A percentile compares a stretch with the other conserved stretches of the same genome.
Conservation (phyloP, 2,888 invertebrate species). For the Sepioteuthis lessoniana region DNA sequence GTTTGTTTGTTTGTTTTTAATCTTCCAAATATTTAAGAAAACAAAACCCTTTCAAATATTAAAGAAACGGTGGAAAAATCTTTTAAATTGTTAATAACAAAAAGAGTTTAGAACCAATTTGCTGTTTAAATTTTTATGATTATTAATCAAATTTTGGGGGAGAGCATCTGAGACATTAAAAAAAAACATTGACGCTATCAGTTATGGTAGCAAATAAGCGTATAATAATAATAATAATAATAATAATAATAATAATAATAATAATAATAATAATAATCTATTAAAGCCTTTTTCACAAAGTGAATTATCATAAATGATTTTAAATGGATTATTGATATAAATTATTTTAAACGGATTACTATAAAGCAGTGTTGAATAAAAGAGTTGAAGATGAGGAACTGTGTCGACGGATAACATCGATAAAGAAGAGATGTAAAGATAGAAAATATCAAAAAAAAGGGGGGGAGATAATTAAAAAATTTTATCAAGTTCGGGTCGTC, state of each 20-base stretch:
- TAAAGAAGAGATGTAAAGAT: background rate
- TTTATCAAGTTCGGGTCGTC: background rate
- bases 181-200: background rate
- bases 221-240: no score
- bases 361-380: background rate
- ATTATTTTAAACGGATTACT: background rate
- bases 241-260: no score
- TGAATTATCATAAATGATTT: background rate
- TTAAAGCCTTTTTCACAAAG: background rate
- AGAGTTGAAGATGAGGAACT: background rate
- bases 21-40: no score
- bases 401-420: background rate
- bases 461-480: background rate
- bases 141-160: no score
- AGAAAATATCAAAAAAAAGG: background rate
- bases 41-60: no score
- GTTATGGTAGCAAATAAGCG: background rate
- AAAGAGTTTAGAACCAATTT: no score
- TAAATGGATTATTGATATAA: background rate
- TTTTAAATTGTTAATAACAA: no score
- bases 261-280: background rate
- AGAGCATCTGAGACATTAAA: no score
- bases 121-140: no score
- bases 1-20: no score
- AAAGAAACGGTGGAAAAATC: no score